Percentiles rank a stretch among this genome's conserved stretches.
Conservation (phyloP, 2,113 vertebrate genomes). For the Nicator chloris region DNA sequence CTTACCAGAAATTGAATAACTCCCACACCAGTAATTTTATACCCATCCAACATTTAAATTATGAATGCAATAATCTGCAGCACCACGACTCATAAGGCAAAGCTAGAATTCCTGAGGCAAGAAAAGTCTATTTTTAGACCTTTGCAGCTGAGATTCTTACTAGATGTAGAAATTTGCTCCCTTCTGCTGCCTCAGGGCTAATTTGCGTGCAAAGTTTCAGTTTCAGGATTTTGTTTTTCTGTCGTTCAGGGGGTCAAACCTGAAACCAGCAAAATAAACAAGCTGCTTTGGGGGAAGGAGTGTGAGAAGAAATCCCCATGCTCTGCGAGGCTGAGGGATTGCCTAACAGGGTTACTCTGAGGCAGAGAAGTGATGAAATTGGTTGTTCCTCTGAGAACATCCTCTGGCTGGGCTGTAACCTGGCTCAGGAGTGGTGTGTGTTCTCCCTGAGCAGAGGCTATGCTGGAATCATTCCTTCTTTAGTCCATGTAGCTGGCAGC, state of each 20-base stretch:
- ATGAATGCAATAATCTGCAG: constrained; percentile 37
- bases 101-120: not conserved
- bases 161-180: not conserved
- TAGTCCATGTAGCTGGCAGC: not conserved
- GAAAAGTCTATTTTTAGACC: constrained; percentile 34
- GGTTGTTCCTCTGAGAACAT: not conserved
- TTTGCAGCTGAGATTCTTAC: not conserved
- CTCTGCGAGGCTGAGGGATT: not conserved
- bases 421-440: not conserved
- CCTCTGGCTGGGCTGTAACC: not conserved
- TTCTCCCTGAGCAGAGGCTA: not conserved
- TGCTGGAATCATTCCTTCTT: not conserved
- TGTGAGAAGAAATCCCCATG: accelerated
- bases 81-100: not conserved
- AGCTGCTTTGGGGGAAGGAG: not conserved
- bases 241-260: not conserved
- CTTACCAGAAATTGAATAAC: constrained; percentile 28
- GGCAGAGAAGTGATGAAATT: not conserved
- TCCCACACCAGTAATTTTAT: constrained; percentile 33
- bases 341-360: not conserved
- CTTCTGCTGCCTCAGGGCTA: not conserved
- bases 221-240: not conserved
- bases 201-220: not conserved
- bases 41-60: constrained; percentile 39
- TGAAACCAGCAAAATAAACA: not conserved